phyloP scores from a whole-genome alignment of 2,797 vertebrate species.

The Oreochromis mossambicus region DNA sequence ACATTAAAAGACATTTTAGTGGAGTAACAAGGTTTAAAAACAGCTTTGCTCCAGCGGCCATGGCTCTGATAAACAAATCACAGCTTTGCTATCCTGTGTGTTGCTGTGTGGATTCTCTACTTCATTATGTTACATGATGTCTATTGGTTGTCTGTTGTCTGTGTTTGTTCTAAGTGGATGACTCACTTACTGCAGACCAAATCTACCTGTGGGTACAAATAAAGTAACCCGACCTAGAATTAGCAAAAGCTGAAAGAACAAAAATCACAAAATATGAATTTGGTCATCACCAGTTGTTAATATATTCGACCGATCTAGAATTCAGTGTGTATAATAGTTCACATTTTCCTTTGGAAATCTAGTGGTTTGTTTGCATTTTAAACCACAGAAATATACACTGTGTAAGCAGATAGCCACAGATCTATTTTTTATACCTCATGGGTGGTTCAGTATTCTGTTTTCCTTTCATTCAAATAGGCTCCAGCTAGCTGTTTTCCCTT shows the following conservation, averaged over 20 bases:
- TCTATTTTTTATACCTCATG: neutral
- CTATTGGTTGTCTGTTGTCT: neutral
- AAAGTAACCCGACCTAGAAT: neutral
- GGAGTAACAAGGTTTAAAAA: neutral
- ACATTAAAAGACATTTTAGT: neutral
- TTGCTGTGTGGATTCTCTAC: neutral
- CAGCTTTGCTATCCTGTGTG: neutral
- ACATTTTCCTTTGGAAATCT: neutral
- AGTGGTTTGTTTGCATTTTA: neutral
- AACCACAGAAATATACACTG: neutral
- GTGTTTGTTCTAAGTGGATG: neutral
- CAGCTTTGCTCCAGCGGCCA: neutral
- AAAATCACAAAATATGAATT: neutral
- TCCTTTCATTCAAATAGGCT: neutral
- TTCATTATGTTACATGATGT: neutral
- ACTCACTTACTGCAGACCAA: neutral
- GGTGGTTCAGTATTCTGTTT: neutral
- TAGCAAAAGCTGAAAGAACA: neutral
- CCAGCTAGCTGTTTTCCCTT: neutral
- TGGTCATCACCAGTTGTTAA: neutral
- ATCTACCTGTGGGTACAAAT: neutral
- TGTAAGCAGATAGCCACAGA: neutral
- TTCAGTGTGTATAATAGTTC: neutral
- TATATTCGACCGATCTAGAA: neutral
- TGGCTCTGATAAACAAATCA: neutral